Conservation (phyloP, 2,797 vertebrate species). For the Valencia hispanica region DNA sequence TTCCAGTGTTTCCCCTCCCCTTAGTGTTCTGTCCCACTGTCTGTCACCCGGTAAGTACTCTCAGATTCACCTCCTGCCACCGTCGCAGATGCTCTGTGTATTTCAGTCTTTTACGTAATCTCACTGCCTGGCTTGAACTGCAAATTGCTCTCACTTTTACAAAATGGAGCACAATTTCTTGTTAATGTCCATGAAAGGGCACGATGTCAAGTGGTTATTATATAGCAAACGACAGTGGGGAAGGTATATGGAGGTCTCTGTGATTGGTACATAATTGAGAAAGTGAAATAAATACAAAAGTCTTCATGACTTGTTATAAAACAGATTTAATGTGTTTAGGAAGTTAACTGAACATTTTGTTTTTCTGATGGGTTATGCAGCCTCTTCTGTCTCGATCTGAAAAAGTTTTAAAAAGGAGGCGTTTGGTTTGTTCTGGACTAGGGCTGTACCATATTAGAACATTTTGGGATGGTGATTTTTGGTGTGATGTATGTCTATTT, state of each 20-base stretch:
- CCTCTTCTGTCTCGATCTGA: not conserved
- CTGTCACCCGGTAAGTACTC: slow-evolving; percentile 68
- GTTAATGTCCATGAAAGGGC: slow-evolving; percentile 5
- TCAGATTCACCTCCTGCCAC: slow-evolving; percentile 38
- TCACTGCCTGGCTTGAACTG: slow-evolving; percentile 10
- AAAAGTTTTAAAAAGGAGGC: not conserved
- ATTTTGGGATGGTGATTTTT: not conserved
- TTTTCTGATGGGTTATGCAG: not conserved
- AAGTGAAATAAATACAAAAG: not conserved
- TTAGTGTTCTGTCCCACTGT: slow-evolving; percentile 54
- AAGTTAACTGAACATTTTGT: not conserved
- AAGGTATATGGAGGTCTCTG: not conserved
- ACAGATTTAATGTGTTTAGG: not conserved
- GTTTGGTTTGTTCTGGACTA: not conserved
- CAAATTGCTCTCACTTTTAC: slow-evolving; percentile 35
- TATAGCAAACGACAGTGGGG: not conserved
- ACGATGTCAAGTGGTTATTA: slow-evolving; percentile 6
- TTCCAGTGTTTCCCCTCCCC: slow-evolving; percentile 67
- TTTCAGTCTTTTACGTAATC: slow-evolving; percentile 38
- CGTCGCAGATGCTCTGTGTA: slow-evolving; percentile 29
- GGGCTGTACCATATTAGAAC: not conserved
- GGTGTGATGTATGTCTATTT: not conserved
- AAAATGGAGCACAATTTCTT: not conserved
- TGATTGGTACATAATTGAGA: not conserved
- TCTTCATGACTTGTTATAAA: not conserved